Evolutionary conservation across 1,140 invertebrate species (phyloP).

Genomic region (Leptinotarsa lineolata): DNA sequence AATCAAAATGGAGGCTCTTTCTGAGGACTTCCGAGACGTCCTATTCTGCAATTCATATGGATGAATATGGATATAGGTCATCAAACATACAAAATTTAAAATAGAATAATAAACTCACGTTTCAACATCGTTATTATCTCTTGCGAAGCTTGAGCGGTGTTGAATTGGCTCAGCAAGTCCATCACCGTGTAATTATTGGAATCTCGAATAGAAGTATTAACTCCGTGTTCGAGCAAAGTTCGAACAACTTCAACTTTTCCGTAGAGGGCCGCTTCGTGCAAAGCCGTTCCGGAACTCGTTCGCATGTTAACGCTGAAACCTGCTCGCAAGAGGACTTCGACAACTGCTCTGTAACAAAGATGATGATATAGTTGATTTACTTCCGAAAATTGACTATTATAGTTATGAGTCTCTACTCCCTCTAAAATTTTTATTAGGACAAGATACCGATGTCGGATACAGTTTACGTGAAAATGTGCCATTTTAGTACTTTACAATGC

Average conservation of each 20-base stretch:
- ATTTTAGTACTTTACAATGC: too few species aligned
- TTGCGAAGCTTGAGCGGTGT: slow-evolving; percentile 82
- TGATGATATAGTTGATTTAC: background rate
- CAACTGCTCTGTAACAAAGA: slow-evolving; percentile 70
- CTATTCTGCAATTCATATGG: too few species aligned
- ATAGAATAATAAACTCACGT: slow-evolving; percentile 64
- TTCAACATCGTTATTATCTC: slow-evolving; percentile 83
- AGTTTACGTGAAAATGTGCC: too few species aligned
- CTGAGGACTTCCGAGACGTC: too few species aligned
- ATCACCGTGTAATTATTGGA: slow-evolving; percentile 81
- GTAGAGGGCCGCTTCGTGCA: slow-evolving; percentile 93
- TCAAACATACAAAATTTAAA: too few species aligned
- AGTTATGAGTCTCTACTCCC: too few species aligned
- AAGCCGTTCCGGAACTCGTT: slow-evolving; percentile 85
- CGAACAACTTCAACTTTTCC: slow-evolving; percentile 91
- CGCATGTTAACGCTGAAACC: slow-evolving; percentile 89
- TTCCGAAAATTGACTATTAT: too few species aligned
- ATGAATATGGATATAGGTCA: too few species aligned
- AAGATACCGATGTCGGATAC: too few species aligned
- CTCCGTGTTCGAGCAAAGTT: slow-evolving; percentile 79
- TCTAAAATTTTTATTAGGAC: too few species aligned
- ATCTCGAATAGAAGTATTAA: slow-evolving; percentile 80
- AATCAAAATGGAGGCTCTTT: too few species aligned
- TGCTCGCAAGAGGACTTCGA: slow-evolving; percentile 78
- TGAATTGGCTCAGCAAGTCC: slow-evolving; percentile 82